phyloP scores from a whole-genome alignment of 2,113 vertebrate genomes.

The Tachycineta bicolor region DNA sequence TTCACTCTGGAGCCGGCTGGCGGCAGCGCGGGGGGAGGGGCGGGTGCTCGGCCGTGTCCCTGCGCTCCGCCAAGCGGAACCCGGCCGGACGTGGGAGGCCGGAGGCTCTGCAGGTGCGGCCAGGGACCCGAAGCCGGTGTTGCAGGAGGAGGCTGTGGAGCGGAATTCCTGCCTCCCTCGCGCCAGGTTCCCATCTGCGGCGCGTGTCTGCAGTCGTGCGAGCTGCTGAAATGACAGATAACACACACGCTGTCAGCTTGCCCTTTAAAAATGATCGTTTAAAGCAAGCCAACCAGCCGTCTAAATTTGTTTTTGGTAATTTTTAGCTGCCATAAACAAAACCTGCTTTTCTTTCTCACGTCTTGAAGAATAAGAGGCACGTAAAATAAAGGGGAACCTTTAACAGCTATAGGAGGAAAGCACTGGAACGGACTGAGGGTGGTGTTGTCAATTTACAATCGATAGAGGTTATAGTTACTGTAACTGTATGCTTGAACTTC shows the following conservation, averaged over 20 bases:
- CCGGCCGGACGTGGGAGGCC: background rate
- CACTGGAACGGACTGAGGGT: background rate
- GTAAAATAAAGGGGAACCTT: background rate
- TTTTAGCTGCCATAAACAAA: background rate
- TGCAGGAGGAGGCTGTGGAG: background rate
- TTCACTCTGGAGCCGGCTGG: background rate
- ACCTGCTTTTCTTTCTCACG: background rate
- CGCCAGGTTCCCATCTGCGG: background rate
- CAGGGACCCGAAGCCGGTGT: background rate
- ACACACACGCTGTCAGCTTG: background rate
- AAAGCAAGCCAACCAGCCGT: background rate
- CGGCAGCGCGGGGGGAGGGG: background rate
- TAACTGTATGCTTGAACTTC: background rate
- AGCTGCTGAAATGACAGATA: background rate
- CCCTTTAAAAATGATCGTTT: background rate
- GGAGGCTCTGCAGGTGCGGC: accelerated
- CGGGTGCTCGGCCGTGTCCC: background rate
- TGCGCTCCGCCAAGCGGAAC: background rate
- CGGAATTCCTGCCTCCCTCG: background rate
- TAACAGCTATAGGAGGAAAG: background rate
- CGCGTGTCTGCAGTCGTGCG: background rate
- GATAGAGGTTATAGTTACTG: background rate
- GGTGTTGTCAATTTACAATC: background rate
- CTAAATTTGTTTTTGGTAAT: background rate
- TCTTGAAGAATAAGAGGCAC: background rate